Base-by-base conservation (phyloP, 1,140 invertebrate genomes). In the Drosophila kepulauana region DNA sequence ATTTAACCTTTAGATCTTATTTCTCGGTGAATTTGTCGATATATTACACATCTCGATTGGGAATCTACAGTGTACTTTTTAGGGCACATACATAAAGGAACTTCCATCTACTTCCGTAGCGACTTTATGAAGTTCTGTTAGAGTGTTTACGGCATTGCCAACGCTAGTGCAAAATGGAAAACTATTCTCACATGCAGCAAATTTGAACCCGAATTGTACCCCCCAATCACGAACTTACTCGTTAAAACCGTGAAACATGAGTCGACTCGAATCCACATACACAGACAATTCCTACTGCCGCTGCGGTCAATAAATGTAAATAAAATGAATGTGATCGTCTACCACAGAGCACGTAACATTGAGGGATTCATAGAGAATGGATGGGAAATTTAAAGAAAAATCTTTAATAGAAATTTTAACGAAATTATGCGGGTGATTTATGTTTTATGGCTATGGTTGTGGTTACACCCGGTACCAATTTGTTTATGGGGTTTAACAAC, bases 231-330 rank as follows among this genome's bases (percentile, higher is more conserved):
- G 10, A 4, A 46, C 2, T 30, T 8, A 2, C 35, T 38, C 7
- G 7, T 38, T 2, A 10, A 3, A 38, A 38, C 1, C 35, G 2
- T 3, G 35, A 7, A 38, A 38, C 8, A 10, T 10, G 8, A 38
- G 7, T 38, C 35, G n/a, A 48, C 25, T 64, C 52, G 15, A 46
- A 16, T 3, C 20, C 1, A 30, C 16, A 51, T n/a, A 59, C 25
- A 62, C 61, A 68, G 20, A 28, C 38, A 54, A 41, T 43, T 13
- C 20, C 13, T 13, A n/a, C 54, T 72, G 67, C 66, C 46, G 57
- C 56, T 56, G 72, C 71, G 80, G 84, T 82, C 84, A 88, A 81
- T 79, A 74, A 88, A 86, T 82, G 75, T 82, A 82, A 82, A 82
- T 77, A 25, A 25, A 25, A 25, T 25, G 3, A 25, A 25, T 25